These are phyloP conservation scores for Ruditapes philippinarum DNA, from an alignment of 1,140 invertebrate species.

Conservation along the genomic window DNA sequence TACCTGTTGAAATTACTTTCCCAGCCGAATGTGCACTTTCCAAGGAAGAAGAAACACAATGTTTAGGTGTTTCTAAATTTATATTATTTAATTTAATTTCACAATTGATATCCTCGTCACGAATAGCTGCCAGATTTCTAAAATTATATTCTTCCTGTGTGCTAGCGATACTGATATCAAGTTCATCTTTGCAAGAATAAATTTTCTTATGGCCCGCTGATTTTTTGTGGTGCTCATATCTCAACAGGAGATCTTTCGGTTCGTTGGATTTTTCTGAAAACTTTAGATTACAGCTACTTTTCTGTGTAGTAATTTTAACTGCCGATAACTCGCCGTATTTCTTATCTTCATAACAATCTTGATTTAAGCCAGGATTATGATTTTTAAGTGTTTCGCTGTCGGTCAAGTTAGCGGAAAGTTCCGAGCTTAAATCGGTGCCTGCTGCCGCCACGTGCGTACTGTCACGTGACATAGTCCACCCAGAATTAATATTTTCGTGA, in stretches of 20 bases:
- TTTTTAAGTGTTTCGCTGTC: conserved; percentile 38
- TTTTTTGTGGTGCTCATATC: conserved; percentile 50
- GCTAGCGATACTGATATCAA: conserved; percentile 9
- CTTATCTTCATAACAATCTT: conserved; percentile 39
- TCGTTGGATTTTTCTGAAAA: conserved; percentile 34
- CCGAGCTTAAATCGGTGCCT: neutral
- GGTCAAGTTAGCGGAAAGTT: conserved; percentile 5
- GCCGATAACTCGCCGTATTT: conserved; percentile 14
- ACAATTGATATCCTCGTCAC: conserved; percentile 42
- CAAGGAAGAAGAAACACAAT: neutral
- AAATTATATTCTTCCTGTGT: conserved; percentile 32
- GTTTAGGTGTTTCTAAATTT: neutral
- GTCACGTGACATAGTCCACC: conserved; percentile 36
- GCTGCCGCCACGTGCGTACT: neutral
- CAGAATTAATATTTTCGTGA: neutral
- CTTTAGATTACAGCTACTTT: conserved; percentile 51
- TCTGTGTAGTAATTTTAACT: conserved; percentile 60
- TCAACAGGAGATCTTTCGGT: conserved; percentile 31
- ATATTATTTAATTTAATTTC: conserved; percentile 48
- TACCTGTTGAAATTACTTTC: neutral
- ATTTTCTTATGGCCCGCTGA: conserved; percentile 47
- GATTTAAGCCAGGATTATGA: conserved; percentile 30
- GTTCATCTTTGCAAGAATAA: conserved; percentile 39
- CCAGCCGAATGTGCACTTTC: neutral
- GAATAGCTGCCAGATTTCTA: conserved; percentile 40